Evolutionary conservation across 1,140 invertebrate species (phyloP).

Genomic region (Pemphigus obesinymphae): DNA sequence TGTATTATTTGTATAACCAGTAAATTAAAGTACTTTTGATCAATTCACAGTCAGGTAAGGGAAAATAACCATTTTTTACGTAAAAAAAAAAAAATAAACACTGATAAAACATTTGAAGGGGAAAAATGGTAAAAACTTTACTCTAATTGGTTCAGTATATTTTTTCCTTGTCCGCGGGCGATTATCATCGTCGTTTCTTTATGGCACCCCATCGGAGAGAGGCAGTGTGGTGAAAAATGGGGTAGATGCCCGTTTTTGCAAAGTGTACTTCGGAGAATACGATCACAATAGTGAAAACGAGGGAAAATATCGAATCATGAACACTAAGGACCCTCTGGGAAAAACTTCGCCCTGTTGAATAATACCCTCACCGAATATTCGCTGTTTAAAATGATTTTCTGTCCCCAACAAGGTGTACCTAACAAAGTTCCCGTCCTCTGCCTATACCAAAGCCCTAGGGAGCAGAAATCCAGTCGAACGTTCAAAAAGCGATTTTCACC

Average conservation of each 20-base stretch:
- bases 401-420: conserved; percentile 39
- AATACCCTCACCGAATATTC: conserved; percentile 27
- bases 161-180: conserved; percentile 31
- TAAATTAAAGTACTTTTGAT: not conserved
- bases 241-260: conserved; percentile 24
- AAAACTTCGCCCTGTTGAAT: conserved; percentile 38
- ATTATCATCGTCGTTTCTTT: conserved; percentile 28
- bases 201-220: not conserved
- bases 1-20: not conserved
- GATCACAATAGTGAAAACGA: conserved; percentile 39
- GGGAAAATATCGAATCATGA: conserved; percentile 41
- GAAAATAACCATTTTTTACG: not conserved
- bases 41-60: not conserved
- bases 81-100: not conserved
- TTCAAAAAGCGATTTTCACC: conserved; percentile 41
- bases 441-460: not conserved
- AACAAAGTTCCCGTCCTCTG: conserved; percentile 26
- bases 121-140: conserved; percentile 33
- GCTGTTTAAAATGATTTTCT: conserved; percentile 40
- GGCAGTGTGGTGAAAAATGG: conserved; percentile 28
- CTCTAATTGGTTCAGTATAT: conserved; percentile 30
- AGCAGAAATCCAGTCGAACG: conserved; percentile 37
- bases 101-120: conserved; percentile 28
- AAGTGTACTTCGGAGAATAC: conserved; percentile 35
- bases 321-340: conserved; percentile 9